A percentile compares a stretch with the other conserved stretches of the same genome.
phyloP scores from a whole-genome alignment of 2,888 invertebrate genomes.

The Cremastinae sp. region DNA sequence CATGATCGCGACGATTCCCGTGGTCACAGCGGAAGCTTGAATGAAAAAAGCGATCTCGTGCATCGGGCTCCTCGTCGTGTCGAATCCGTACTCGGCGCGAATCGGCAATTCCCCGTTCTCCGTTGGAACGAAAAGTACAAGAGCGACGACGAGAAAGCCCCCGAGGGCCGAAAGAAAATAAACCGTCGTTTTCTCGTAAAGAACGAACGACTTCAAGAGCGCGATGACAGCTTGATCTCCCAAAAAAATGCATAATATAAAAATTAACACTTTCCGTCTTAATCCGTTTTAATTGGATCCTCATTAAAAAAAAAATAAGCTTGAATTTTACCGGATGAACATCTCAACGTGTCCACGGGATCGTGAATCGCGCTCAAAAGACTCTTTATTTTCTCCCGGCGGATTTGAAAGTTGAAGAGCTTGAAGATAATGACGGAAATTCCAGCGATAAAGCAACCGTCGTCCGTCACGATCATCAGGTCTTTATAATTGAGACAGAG shows the following conservation, averaged over 20 bases:
- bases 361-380: slow-evolving; percentile 56
- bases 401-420: slow-evolving; percentile 64
- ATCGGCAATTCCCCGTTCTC: slow-evolving; percentile 69
- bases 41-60: slow-evolving; percentile 65
- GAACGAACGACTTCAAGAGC: slow-evolving; percentile 58
- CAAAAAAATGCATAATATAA: slow-evolving; percentile 14
- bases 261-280: too few relatives aligned
- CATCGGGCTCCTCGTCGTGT: slow-evolving; percentile 65
- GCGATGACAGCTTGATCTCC: slow-evolving; percentile 55
- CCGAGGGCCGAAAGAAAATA: slow-evolving; percentile 65
- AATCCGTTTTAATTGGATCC: too few relatives aligned
- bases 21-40: slow-evolving; percentile 65
- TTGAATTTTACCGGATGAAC: slow-evolving; percentile 64
- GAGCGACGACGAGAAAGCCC: slow-evolving; percentile 60
- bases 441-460: slow-evolving; percentile 71
- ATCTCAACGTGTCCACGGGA: slow-evolving; percentile 61
- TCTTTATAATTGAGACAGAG: slow-evolving; percentile 63
- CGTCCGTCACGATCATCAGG: slow-evolving; percentile 68
- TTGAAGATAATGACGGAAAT: slow-evolving; percentile 69
- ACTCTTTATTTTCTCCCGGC: slow-evolving; percentile 57
- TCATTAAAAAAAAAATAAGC: too few relatives aligned
- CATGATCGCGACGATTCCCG: slow-evolving; percentile 67
- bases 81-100: slow-evolving; percentile 71
- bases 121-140: slow-evolving; percentile 68
- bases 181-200: slow-evolving; percentile 58